Evolutionary conservation across 2,888 invertebrate genomes (phyloP).

Genomic region (Chrysodeixis includens): DNA sequence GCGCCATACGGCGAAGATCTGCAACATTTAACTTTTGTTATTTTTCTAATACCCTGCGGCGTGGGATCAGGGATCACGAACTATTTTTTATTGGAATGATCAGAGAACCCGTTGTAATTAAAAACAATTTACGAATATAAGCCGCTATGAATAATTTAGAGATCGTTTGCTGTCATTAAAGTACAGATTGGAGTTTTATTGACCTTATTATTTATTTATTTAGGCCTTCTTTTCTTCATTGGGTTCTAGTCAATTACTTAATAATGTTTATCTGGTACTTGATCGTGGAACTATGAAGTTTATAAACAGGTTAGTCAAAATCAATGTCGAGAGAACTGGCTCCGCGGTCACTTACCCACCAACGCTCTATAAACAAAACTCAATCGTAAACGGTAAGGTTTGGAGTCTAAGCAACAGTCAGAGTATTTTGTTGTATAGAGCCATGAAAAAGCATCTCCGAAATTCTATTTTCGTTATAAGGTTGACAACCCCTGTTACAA

Average conservation of each 20-base stretch:
- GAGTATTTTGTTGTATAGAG: neutral
- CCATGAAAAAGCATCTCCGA: neutral
- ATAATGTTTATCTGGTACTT: constrained; percentile 51
- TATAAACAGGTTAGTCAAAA: constrained; percentile 16
- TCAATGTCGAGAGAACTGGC: constrained; percentile 21
- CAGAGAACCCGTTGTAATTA: constrained; percentile 66
- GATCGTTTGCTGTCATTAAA: constrained; percentile 70
- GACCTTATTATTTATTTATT: constrained; percentile 70
- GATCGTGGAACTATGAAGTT: constrained; percentile 28
- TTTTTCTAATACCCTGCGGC: constrained; percentile 76
- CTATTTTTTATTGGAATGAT: constrained; percentile 62
- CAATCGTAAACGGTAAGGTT: neutral
- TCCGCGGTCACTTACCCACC: constrained; percentile 13
- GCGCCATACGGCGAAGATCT: constrained; percentile 74
- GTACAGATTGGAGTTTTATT: constrained; percentile 66
- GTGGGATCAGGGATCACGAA: constrained; percentile 69
- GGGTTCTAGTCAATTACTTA: constrained; percentile 56
- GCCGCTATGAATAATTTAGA: constrained; percentile 67
- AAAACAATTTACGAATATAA: constrained; percentile 68
- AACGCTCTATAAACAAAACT: neutral
- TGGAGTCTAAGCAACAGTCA: neutral
- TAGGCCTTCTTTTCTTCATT: constrained; percentile 61
- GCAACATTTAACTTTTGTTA: constrained; percentile 79
- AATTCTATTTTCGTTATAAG: constrained; percentile 36
- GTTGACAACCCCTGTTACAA: constrained; percentile 67